Evolutionary conservation across 2,797 vertebrate genomes (phyloP), one percentile per base, ranked within the genome.

Genomic region (Avahi laniger): DNA sequence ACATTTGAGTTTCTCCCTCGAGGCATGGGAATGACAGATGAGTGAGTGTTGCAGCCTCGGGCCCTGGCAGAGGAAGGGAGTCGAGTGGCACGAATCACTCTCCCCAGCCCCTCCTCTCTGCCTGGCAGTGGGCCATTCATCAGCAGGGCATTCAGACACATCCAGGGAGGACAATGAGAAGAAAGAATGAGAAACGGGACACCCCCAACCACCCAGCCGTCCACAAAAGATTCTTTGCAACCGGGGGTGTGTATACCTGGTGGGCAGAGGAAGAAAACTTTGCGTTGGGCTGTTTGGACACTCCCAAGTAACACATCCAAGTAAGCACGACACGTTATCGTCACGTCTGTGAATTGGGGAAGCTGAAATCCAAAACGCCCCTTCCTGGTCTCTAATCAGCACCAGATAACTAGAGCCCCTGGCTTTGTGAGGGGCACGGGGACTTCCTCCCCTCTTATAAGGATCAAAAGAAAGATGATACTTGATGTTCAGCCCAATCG

Each of bases 311-410:
- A 69, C 0, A 35, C 43, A 35, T 38, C 80, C 75, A 2, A 4
- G 76, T 41, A 20, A 35, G 38, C 10, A 14, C 0, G 17, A 30
- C 43, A 5, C 4, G 0, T 26, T 69, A 22, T 38, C 9, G 0
- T 41, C 79, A 72, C 26, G 73, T 50, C 91, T 8, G 28, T 12
- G 17, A 70, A 43, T 92, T 26, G n/a, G 30, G 61, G 17, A 72
- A 54, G 90, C 5, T 2, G 2, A 86, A 18, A 86, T 69, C 59
- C 76, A 35, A 35, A 80, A 5, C 83, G 65, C 33, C 41, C 83
- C 1, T 69, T 63, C 88, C 0, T 13, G 86, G 30, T 38, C 54
- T 88, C 78, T 52, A 8, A 50, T 61, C 1, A 4, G 43, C 2
- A 0, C 46, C 76, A 13, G 61, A n/a, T 46, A 63, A 86, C 46